phyloP scores from a whole-genome alignment of 2,888 invertebrate species.

The Thereva nobilitata region DNA sequence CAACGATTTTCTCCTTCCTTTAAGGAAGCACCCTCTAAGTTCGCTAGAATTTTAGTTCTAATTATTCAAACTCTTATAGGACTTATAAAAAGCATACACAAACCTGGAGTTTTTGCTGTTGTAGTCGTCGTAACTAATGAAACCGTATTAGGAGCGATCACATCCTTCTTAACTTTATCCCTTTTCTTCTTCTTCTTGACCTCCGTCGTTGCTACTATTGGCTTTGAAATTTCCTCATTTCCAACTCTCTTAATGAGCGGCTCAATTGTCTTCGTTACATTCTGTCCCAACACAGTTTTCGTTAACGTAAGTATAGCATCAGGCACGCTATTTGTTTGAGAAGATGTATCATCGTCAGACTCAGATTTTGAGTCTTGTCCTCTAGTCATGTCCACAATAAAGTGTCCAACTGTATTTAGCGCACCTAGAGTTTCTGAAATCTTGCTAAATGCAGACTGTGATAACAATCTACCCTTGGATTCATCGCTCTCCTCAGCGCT shows the following conservation, averaged over 20 bases:
- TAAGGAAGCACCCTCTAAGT: slow-evolving; percentile 53
- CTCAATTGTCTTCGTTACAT: slow-evolving; percentile 80
- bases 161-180: slow-evolving; percentile 52
- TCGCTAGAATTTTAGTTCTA: neutral
- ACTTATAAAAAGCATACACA: slow-evolving; percentile 1
- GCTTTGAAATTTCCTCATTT: slow-evolving; percentile 45
- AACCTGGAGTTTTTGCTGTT: slow-evolving; percentile 39
- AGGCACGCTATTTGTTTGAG: slow-evolving; percentile 65
- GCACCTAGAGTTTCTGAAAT: slow-evolving; percentile 75
- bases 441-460: slow-evolving; percentile 65
- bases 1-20: slow-evolving; percentile 69
- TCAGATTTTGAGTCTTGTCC: slow-evolving; percentile 49
- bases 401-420: slow-evolving; percentile 82
- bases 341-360: slow-evolving; percentile 40
- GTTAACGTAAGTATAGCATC: slow-evolving; percentile 79
- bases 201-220: neutral
- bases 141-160: slow-evolving; percentile 43
- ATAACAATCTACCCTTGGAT: slow-evolving; percentile 61
- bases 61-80: neutral
- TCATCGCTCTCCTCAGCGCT: slow-evolving; percentile 38
- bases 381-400: slow-evolving; percentile 80
- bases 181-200: slow-evolving; percentile 46
- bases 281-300: slow-evolving; percentile 74
- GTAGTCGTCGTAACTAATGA: slow-evolving; percentile 35
- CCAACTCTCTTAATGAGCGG: slow-evolving; percentile 65